Base-by-base conservation (phyloP, 1,140 invertebrate genomes). In the Drepana arcuata region DNA sequence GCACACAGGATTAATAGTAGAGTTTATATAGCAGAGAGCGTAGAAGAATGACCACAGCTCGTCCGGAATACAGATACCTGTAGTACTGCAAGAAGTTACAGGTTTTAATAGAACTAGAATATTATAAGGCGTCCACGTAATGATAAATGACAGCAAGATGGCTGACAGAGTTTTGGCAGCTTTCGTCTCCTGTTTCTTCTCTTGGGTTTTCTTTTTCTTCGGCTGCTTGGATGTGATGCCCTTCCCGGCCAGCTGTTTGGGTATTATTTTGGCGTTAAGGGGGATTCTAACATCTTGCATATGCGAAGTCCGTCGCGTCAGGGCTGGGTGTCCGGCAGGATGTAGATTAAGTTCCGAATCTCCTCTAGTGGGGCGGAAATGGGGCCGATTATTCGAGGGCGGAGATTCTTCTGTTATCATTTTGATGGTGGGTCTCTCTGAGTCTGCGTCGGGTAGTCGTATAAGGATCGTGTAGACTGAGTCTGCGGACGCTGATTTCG, bases 71-170 rank as follows among this genome's bases (percentile, higher is more conserved):
- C 92, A 92, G 48, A 91, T 89, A n/a, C n/a, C n/a, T n/a, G n/a
- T n/a, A n/a, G n/a, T n/a, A 28, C 90, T 89, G 58, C 93, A 93
- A 14, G 90, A 86, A 29, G 93, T 92, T 51, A 96, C 83, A 10
- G 93, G 94, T 77, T 95, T 95, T 26, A 97, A 83, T 47, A 97
- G 85, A 41, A 96, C 94, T 41, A 97, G 86, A 28, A 99, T 95
- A 77, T 99, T 99, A 84, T 99, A 99, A 28, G 98, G 98, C 24
- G 96, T 97, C 98, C 98, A 99, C 2, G 98, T 99, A 54, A 99
- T 90, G 48, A 99, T 98, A 84, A 99, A 99, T 29, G 97, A 97
- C 34, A 98, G 80, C 41, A 99, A 84, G 50, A 99, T 99, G 41
- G 98, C 98, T 3, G 93, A 97, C 25, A 99, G 79, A 0, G 97